Evolutionary conservation across 2,797 vertebrate genomes (phyloP), one percentile per base, ranked within the genome.

Genomic region (Sitta carolinensis): DNA sequence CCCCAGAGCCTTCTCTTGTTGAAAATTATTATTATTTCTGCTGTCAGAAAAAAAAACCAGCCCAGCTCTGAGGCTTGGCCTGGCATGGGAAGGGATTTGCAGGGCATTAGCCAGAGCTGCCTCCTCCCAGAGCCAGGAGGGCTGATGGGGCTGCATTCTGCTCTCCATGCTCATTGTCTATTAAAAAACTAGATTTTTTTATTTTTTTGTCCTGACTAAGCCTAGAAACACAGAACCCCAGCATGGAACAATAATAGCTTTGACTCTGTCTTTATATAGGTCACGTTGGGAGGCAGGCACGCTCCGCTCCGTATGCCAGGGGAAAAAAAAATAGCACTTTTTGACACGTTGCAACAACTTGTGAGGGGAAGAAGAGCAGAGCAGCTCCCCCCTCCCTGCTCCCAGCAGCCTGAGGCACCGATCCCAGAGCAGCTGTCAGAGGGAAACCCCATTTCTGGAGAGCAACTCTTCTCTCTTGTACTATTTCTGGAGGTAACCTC

Each of bases 271-370:
- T 79, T 42, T 93, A 91, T 95, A 20, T 63, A 67, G 90, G 92
- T 83, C 94, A 52, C 1, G 16, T 63, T 72, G n/a, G 30, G 48
- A 70, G 82, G 85, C 20, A 81, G 57, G 72, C 68, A 80, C 4
- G 2, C 45, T 52, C 22, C 6, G 4, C 63, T 64, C 72, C 0
- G 0, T 18, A 11, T 11, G 51, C 43, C 23, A 42, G 21, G 10
- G 27, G 1, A 50, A 38, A 82, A 88, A 66, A 58, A 36, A 38
- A 59, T 4, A 66, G 36, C 27, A 7, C 40, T 51, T 62, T 47
- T 14, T 89, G 87, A 74, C 83, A 91, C 42, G 5, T 18, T 52
- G 50, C 85, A 88, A 38, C 63, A 84, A 68, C 88, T 87, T 83
- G 45, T 75, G 73, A 84, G 47, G 62, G 50, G 40, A 2, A 7